Evolutionary conservation across 2,888 invertebrate genomes (phyloP), one percentile per base, ranked within the genome.

Genomic region (Leucophora obtusa): DNA sequence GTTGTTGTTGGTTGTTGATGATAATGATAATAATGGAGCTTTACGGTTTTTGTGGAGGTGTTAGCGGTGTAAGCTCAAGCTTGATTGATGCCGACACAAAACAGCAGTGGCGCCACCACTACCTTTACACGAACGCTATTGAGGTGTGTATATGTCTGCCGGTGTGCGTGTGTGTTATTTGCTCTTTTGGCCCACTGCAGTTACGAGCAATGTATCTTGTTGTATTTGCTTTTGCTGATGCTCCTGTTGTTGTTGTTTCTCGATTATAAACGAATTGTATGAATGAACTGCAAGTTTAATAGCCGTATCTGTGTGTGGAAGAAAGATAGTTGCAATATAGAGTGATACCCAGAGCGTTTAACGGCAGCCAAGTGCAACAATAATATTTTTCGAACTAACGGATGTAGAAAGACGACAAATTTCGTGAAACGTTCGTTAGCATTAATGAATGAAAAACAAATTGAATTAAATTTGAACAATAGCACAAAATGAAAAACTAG

Each of bases 61-160:
- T 81, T 81, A 66, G 81, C 81, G 81, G 81, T 70, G 59, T 70
- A 70, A 77, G 66, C 59, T 51, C 73, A 73, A 77, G 77, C 81
- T 81, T 81, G 81, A 81, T 81, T 81, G 77, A 77, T 71, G 77
- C 77, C 77, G 73, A 77, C 81, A 81, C 60, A 77, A 66, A 77
- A 81, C 77, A 74, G 53, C 24, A 35, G 60, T 81, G 81, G 81
- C 81, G 81, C 81, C 81, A 81, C 81, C 77, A 81, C 81, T 81
- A 81, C 81, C 66, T 47, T 38, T 33, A 53, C 58, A 80, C 10
- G 53, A 51, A 24, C 33, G 43, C 15, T 1, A 35, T n/a, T 8
- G 58, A 63, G 43, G n/a, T 28, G 10, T 8, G 2, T 43, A 21
- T 50, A 14, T 68, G 47, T 11, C 3, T 21, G 24, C 60, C 35